Evolutionary conservation across 2,113 vertebrate species (phyloP).

Genomic region (Centropus unirufus): DNA sequence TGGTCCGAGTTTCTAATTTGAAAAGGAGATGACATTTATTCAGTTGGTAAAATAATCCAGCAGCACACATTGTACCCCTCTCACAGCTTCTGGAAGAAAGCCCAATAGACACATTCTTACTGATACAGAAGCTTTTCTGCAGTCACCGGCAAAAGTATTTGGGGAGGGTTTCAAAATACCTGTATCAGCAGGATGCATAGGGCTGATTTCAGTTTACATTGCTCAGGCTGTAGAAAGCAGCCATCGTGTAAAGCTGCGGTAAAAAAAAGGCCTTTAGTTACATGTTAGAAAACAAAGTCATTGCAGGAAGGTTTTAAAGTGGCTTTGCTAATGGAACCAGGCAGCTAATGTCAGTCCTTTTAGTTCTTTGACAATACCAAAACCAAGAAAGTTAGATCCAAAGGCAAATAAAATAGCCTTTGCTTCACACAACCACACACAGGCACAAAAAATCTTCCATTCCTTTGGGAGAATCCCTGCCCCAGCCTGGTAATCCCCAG

Average conservation of each 20-base stretch:
- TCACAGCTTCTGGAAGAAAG: constrained; percentile 32
- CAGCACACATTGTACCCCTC: constrained; percentile 1
- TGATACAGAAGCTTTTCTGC: constrained; percentile 11
- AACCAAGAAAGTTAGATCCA: not conserved
- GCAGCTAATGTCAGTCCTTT: not conserved
- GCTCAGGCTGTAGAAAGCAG: not conserved
- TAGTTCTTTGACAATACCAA: constrained; percentile 29
- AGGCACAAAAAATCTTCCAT: not conserved
- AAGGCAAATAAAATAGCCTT: not conserved
- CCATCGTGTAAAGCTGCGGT: not conserved
- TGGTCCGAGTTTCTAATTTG: constrained; percentile 13
- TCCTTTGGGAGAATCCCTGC: not conserved
- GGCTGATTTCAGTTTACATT: not conserved
- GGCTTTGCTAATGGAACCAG: constrained; percentile 7
- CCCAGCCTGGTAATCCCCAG: not conserved
- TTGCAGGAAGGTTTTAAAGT: not conserved
- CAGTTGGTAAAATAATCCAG: constrained; percentile 16
- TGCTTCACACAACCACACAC: not conserved
- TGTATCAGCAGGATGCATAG: not conserved
- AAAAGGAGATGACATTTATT: constrained; percentile 45
- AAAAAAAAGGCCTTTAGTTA: not conserved
- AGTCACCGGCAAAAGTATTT: not conserved
- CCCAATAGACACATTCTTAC: not conserved
- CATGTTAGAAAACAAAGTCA: constrained; percentile 7
- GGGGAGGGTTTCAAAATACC: not conserved